A percentile compares a stretch with the other conserved stretches of the same genome.
These are phyloP conservation scores for Adelges cooleyi DNA, from an alignment of 1,140 invertebrate genomes.

Conservation along the genomic window DNA sequence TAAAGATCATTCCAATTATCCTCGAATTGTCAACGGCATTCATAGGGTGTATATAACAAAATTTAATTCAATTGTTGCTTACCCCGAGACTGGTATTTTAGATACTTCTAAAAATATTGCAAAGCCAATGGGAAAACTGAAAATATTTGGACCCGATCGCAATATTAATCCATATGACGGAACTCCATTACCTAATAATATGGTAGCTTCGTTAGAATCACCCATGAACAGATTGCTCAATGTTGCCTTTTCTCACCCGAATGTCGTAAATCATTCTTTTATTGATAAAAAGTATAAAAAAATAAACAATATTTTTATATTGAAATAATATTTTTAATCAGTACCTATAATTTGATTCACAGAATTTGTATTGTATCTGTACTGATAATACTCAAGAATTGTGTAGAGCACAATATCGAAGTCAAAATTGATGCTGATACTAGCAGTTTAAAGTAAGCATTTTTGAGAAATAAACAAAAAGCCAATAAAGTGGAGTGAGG, in stretches of 20 bases:
- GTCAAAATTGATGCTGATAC: constrained; percentile 28
- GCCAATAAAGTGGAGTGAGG: too few relatives aligned
- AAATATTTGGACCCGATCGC: constrained; percentile 22
- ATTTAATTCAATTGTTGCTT: constrained; percentile 14
- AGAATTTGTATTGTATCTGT: constrained; percentile 30
- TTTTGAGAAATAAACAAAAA: neutral
- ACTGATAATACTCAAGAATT: constrained; percentile 29
- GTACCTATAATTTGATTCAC: neutral
- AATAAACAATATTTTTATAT: constrained; percentile 2
- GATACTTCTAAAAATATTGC: constrained; percentile 5
- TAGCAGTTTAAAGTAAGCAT: constrained; percentile 18
- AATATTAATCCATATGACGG: constrained; percentile 25
- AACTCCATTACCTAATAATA: neutral
- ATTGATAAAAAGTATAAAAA: constrained; percentile 33
- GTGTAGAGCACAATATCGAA: constrained; percentile 33
- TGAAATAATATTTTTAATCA: neutral
- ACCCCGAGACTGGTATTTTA: neutral
- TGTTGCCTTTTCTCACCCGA: constrained; percentile 36
- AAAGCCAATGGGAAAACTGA: constrained; percentile 3
- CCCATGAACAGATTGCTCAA: constrained; percentile 25
- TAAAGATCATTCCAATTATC: constrained; percentile 19
- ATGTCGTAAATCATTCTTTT: constrained; percentile 38
- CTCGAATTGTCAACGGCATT: constrained; percentile 12
- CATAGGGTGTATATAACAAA: constrained; percentile 18
- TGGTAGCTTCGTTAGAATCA: constrained; percentile 2